These are phyloP conservation scores for Proctacanthus coquilletti DNA, from an alignment of 1,140 invertebrate species.

Conservation along the genomic window DNA sequence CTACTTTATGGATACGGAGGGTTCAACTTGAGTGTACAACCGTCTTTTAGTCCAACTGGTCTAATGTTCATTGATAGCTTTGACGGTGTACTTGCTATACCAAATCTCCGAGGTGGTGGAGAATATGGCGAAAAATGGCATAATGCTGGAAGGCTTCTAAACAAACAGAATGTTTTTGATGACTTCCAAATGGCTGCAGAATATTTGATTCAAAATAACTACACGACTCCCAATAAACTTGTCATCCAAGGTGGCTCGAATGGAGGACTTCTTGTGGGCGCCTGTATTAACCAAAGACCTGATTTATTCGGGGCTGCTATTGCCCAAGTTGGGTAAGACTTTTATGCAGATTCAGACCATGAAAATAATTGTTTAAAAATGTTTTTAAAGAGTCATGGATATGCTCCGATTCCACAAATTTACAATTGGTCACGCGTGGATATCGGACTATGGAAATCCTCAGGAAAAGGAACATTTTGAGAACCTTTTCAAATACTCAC, in stretches of 20 bases:
- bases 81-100: constrained; percentile 72
- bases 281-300: constrained; percentile 87
- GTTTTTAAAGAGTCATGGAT: constrained; percentile 80
- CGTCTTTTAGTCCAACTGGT: constrained; percentile 43
- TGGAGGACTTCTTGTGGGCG: constrained; percentile 86
- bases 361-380: constrained; percentile 4
- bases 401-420: constrained; percentile 97
- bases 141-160: constrained; percentile 73
- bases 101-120: constrained; percentile 92
- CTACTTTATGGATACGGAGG: constrained; percentile 95
- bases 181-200: constrained; percentile 90
- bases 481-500: constrained; percentile 83
- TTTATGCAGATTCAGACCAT: constrained; percentile 2
- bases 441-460: constrained; percentile 86
- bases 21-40: constrained; percentile 85
- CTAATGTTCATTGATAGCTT: constrained; percentile 85
- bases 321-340: constrained; percentile 73
- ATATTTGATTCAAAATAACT: constrained; percentile 71
- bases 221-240: constrained; percentile 61
- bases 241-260: constrained; percentile 91
- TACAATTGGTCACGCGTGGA: constrained; percentile 94
- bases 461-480: constrained; percentile 80
- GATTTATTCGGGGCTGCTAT: constrained; percentile 86
- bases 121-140: constrained; percentile 98
- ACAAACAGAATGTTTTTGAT: constrained; percentile 96